Conservation (phyloP, 2,888 invertebrate species). For the Coleophora flavipennella region DNA sequence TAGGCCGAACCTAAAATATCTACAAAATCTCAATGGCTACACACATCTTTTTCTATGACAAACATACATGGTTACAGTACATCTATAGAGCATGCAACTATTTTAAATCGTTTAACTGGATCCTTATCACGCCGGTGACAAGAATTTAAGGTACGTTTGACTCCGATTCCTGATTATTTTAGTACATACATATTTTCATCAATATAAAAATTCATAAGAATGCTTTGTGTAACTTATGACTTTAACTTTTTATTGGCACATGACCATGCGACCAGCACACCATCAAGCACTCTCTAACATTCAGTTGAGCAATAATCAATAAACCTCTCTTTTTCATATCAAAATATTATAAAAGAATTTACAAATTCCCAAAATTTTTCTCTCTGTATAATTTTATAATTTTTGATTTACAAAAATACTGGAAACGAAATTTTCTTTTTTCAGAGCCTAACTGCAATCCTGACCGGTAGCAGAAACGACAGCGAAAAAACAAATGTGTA, state of each 20-base stretch:
- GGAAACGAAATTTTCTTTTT: no score
- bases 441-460: no score
- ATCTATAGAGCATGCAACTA: constrained; percentile 58
- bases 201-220: constrained; percentile 35
- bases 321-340: no score
- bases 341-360: not conserved
- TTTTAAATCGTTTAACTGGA: constrained; percentile 8
- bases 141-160: constrained; percentile 10
- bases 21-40: constrained; percentile 40
- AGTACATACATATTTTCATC: no score
- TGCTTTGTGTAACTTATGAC: constrained; percentile 13
- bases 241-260: constrained; percentile 39
- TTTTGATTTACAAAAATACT: not conserved
- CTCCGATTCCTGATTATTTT: constrained; percentile 10
- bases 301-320: constrained; percentile 24
- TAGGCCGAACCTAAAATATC: constrained; percentile 45
- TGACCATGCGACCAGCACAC: constrained; percentile 42
- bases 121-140: not conserved
- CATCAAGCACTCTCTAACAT: constrained; percentile 16
- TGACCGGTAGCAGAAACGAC: no score
- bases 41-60: constrained; percentile 47
- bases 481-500: no score
- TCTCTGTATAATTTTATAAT: not conserved
- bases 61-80: constrained; percentile 35
- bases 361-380: no score